Conservation (phyloP, 2,113 vertebrate genomes). For the Fregetta grallaria region DNA sequence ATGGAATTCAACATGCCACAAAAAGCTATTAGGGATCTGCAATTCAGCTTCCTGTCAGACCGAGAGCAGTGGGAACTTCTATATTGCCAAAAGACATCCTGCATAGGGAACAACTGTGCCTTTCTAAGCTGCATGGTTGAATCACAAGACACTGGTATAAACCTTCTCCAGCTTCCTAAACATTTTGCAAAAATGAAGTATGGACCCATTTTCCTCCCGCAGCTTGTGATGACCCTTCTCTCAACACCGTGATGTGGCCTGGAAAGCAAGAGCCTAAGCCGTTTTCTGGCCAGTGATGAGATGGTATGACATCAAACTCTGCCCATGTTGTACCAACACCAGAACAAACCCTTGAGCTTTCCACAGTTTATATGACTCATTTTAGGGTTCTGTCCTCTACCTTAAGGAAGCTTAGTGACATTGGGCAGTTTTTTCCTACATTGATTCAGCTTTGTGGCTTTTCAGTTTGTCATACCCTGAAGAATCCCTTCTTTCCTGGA, state of each 20-base stretch:
- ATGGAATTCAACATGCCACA: neutral
- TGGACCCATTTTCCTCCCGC: neutral
- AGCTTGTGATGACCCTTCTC: neutral
- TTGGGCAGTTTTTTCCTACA: neutral
- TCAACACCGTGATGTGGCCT: neutral
- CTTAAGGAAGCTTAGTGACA: neutral
- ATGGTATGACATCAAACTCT: neutral
- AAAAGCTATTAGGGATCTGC: neutral
- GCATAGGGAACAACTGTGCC: neutral
- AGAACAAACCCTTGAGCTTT: neutral
- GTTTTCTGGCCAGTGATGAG: neutral
- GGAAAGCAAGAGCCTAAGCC: neutral
- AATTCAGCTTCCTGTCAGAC: neutral
- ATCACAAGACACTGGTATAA: neutral
- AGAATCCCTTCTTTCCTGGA: neutral
- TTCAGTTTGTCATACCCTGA: neutral
- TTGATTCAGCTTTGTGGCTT: neutral
- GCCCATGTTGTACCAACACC: rapidly evolving
- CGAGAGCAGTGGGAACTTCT: neutral
- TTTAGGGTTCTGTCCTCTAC: neutral
- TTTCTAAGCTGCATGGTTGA: neutral
- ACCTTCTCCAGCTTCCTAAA: neutral
- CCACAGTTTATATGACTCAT: neutral
- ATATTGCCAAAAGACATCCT: neutral
- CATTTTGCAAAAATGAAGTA: neutral